phyloP scores from a whole-genome alignment of 1,140 invertebrate genomes.

The Achroia grisella region DNA sequence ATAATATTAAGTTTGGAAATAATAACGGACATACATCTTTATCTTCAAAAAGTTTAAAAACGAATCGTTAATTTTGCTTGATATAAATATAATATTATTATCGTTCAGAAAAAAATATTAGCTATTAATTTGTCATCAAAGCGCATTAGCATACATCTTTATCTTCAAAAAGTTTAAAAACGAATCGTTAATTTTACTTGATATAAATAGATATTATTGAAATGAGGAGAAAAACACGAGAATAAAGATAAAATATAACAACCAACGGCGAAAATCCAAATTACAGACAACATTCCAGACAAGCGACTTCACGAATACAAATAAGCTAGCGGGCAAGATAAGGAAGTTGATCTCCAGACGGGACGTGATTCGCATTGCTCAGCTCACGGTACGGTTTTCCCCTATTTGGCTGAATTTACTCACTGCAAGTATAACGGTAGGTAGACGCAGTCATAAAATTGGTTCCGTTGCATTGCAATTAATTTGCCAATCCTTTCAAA shows the following conservation, averaged over 20 bases:
- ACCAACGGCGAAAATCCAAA: conserved; percentile 31
- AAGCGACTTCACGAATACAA: conserved; percentile 24
- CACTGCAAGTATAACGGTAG: not conserved
- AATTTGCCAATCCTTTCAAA: not conserved
- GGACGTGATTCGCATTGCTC: conserved; percentile 25
- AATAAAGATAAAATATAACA: conserved; percentile 4
- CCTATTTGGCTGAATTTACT: conserved; percentile 1
- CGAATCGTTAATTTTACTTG: no score
- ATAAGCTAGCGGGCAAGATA: conserved; percentile 33
- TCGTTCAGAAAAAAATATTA: no score
- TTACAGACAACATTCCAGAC: conserved; percentile 31
- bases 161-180: no score
- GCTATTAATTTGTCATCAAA: no score
- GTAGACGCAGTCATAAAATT: not conserved
- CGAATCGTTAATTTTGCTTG: no score
- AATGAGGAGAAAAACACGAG: not conserved
- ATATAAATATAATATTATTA: no score
- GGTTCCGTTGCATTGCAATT: not conserved
- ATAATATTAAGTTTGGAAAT: not conserved
- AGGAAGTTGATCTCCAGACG: conserved; percentile 35
- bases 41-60: no score
- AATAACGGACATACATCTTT: no score
- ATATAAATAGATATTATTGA: no score
- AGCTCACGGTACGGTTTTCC: not conserved
- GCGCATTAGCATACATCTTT: no score